Evolutionary conservation across 2,888 invertebrate genomes (phyloP), one percentile per base, ranked within the genome.

Genomic region (Flexamia atlantica): DNA sequence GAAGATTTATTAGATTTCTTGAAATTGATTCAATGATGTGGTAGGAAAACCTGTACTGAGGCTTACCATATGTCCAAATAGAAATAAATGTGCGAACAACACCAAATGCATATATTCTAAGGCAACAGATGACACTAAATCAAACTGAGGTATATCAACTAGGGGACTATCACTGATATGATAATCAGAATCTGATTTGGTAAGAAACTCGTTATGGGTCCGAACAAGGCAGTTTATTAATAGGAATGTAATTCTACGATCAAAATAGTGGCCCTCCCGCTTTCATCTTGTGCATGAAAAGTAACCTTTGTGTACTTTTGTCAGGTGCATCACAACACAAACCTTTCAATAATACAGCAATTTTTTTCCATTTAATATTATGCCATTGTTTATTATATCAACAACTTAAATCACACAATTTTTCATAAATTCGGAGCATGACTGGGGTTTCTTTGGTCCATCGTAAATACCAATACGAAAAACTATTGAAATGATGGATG

Each of bases 271-370:
- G 10, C 83, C 86, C 14, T 40, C 50, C 42, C 68, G 79, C 23
- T 53, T 74, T 72, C n/a, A n/a, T n/a, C n/a, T n/a, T n/a, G n/a
- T n/a, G n/a, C n/a, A n/a, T n/a, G n/a, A n/a, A n/a, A n/a, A 40
- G 70, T 83, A 76, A 14, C 85, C 86, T 76, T 70, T 84, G 46
- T 86, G 85, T 3, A 76, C 84, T 28, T 85, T 85, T 86, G 0
- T 85, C 85, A 1, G 86, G 84, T 30, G 85, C 85, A 82, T 86
- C 86, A 80, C 85, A 85, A 7, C 83, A 70, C 40, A 85, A 72
- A 20, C 83, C 84, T 53, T 80, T 74, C 7, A 85, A 53, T 72
- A 14, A 57, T 32, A 85, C 53, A 14, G 20, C 36, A 53, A 50
- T 42, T 10, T 14, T 28, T 82, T 32, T 42, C 80, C 80, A 53